Evolutionary conservation across 2,888 invertebrate genomes (phyloP).

Genomic region (Tanypteryx hageni): DNA sequence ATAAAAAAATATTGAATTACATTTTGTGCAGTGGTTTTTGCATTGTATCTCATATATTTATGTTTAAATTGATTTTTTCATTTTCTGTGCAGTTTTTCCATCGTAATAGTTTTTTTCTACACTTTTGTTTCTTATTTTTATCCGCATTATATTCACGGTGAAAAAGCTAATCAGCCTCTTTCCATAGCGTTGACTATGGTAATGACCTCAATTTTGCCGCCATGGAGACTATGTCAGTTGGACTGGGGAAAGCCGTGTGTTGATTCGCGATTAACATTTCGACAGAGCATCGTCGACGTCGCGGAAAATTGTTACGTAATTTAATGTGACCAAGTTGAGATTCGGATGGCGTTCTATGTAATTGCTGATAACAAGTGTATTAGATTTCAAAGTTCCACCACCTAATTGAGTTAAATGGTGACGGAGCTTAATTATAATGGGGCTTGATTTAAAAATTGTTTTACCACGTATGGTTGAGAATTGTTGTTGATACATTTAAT

Average conservation of each 20-base stretch:
- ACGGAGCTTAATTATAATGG: no score
- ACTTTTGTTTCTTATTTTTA: neutral
- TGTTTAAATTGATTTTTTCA: no score
- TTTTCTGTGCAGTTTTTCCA: no score
- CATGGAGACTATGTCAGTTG: neutral
- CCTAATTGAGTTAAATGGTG: no score
- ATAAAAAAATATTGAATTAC: no score
- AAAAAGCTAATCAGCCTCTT: neutral
- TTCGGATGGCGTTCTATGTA: neutral
- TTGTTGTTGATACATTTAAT: no score
- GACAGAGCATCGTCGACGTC: neutral
- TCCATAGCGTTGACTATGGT: neutral
- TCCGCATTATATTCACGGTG: neutral
- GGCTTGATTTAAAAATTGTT: no score
- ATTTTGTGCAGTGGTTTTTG: no score
- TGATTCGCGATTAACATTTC: slow-evolving; percentile 2
- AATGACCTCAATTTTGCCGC: neutral
- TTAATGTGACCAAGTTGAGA: neutral
- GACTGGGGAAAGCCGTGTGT: neutral
- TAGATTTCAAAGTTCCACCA: no score
- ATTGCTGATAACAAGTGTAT: neutral
- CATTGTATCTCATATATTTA: no score
- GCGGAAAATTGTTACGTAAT: neutral
- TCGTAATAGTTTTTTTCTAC: neutral
- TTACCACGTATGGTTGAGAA: no score